A percentile compares a stretch with the other conserved stretches of the same genome.
phyloP scores from a whole-genome alignment of 2,888 invertebrate species.

The Limnephilus rhombicus region DNA sequence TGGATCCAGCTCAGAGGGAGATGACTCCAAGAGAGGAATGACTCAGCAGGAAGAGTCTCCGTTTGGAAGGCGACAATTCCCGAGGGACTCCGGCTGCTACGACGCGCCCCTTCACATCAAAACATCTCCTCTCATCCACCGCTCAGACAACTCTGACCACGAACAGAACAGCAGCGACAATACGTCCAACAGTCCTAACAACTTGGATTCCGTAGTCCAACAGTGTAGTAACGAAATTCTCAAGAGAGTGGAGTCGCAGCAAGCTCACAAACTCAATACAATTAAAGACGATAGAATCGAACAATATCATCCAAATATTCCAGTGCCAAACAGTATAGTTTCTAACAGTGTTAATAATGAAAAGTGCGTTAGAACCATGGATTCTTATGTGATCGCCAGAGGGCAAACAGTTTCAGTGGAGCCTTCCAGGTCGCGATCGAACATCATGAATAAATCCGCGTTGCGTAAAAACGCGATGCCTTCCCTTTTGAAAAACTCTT shows the following conservation, averaged over 20 bases:
- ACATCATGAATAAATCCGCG: conserved; percentile 76
- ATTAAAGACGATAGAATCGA: conserved; percentile 69
- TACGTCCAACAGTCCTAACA: conserved; percentile 74
- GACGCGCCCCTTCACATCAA: conserved; percentile 79
- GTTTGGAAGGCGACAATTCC: conserved; percentile 88
- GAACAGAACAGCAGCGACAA: conserved; percentile 73
- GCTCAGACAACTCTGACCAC: conserved; percentile 79
- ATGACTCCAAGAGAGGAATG: conserved; percentile 73
- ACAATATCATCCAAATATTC: conserved; percentile 71
- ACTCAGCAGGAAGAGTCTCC: conserved; percentile 81
- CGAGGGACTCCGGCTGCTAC: conserved; percentile 90
- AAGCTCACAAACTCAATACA: conserved; percentile 77
- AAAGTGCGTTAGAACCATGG: conserved; percentile 75
- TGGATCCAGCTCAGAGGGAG: conserved; percentile 88
- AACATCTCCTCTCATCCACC: conserved; percentile 78
- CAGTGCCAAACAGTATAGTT: conserved; percentile 68
- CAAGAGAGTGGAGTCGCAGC: conserved; percentile 78
- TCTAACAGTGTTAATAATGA: conserved; percentile 69
- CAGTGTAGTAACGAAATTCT: conserved; percentile 80
- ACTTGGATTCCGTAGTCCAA: conserved; percentile 79
- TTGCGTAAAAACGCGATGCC: conserved; percentile 68
- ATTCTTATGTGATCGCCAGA: conserved; percentile 76
- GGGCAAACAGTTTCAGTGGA: conserved; percentile 79
- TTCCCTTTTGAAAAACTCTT: conserved; percentile 60
- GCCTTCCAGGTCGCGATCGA: conserved; percentile 70